Base-by-base conservation (phyloP, 2,888 invertebrate species). In the Hirtodrosophila duncani region DNA sequence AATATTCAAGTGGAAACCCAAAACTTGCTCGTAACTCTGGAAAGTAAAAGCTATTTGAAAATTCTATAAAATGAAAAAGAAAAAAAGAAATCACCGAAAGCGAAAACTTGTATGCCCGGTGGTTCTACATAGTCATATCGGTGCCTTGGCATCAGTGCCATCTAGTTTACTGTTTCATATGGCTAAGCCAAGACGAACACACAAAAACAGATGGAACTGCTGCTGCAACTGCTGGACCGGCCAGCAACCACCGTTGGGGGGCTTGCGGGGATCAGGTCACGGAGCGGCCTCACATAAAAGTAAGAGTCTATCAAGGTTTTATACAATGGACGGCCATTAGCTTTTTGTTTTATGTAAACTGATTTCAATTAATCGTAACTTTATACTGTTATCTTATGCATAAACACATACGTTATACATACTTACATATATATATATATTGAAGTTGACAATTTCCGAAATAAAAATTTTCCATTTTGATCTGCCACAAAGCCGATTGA, bases 291-390 rank as follows among this genome's bases (percentile, higher is more conserved):
- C 20, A 20, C 49, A 24, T 29, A 42, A 50, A 50, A 58, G 41
- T 37, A 37, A 50, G 26, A 50, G 50, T 36, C 41, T 42, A 36
- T 43, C 26, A 16, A 11, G 21, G 17, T 6, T 16, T 10, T 7
- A 33, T 41, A 75, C 79, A 78, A 78, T 66, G 21, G 48, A 21
- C 16, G 50, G 31, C 67, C 45, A 71, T 79, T 71, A 75, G 49
- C 11, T 24, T 41, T 59, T 63, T 59, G 51, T 44, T 63, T 58
- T 52, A 53, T 39, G 27, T 53, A 48, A 57, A 50, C 63, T 57
- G 52, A 43, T 45, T 72, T 79, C 59, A 71, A 79, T 79, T 75
- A 67, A 59, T 67, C 37, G 64, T 62, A 64, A 62, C 69, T 64
- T 39, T 45, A 37, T 30, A 61, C 77, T 55, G 80, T 72, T 72